Base-by-base conservation (phyloP, 2,113 vertebrate species). In the Ptilonorhynchus violaceus region DNA sequence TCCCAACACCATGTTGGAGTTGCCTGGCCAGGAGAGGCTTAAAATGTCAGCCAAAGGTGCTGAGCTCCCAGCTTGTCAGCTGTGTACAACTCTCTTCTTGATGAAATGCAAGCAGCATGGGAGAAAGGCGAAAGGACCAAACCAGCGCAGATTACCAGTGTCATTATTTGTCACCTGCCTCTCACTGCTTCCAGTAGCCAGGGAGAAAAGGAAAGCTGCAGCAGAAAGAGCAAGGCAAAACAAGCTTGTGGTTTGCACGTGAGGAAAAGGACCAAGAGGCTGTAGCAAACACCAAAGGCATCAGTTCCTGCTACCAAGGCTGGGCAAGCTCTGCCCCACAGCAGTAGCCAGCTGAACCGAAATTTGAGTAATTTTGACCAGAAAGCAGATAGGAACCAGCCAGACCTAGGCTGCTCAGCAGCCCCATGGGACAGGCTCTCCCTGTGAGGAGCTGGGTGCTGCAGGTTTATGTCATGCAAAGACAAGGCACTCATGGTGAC, bases 381-480 rank as follows among this genome's bases (percentile, higher is more conserved):
- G n/a, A 28, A 64, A 80, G n/a, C 5, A 4, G 23, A 13, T 42
- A 15, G 2, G 47, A 85, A n/a, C 25, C 0, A 0, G 50, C 10
- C 0, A 2, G 66, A 63, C 3, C 37, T 11, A 22, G 24, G 41
- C 75, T 83, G 58, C 79, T 85, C 5, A 1, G 42, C 55, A 88
- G 64, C 39, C 13, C 1, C 14, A 41, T 60, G 52, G 42, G 8
- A 39, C 0, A 0, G 27, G 56, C 25, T 72, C 5, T 49, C 46
- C 27, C 12, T 47, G 21, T 2, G 3, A 92, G 49, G 47, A 37
- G 37, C 59, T n/a, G 33, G 14, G 33, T 68, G 52, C 20, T 8
- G 0, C 27, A 22, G 35, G 23, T 35, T 60, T 67, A 41, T 13
- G 0, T 0, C 12, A 17, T 2, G 21, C 4, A 49, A 56, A 52